A percentile compares a stretch with the other conserved stretches of the same genome.
These are phyloP conservation scores for Heliornis fulica DNA, from an alignment of 2,113 vertebrate genomes.

Conservation along the genomic window DNA sequence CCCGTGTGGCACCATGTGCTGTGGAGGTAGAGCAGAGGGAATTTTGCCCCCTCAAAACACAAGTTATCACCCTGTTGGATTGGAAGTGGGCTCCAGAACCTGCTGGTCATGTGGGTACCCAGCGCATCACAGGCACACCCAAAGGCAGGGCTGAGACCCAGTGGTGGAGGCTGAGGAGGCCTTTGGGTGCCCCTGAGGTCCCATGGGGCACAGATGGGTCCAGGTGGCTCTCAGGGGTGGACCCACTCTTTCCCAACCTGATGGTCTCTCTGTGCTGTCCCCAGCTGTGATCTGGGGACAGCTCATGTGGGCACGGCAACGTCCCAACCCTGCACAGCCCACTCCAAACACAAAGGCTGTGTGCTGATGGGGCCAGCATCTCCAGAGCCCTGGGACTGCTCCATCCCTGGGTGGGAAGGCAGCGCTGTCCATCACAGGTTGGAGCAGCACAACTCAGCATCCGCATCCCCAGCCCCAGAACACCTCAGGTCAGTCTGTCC, in stretches of 20 bases:
- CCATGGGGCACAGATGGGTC: too few relatives aligned
- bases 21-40: not conserved
- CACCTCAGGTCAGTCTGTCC: rapidly evolving
- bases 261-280: too few relatives aligned
- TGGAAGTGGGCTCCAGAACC: not conserved
- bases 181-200: too few relatives aligned
- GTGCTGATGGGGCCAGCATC: not conserved
- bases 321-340: not conserved
- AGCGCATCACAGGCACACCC: rapidly evolving
- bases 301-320: too few relatives aligned
- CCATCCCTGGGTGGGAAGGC: not conserved
- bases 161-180: not conserved
- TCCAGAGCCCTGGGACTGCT: not conserved
- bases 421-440: too few relatives aligned
- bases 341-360: rapidly evolving
- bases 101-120: not conserved
- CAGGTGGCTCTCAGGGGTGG: not conserved
- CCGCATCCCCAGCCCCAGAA: not conserved
- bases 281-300: not conserved
- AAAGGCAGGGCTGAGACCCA: not conserved
- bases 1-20: rapidly evolving
- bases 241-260: rapidly evolving
- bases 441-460: not conserved
- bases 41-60: not conserved
- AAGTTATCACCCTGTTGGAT: rapidly evolving